phyloP scores from a whole-genome alignment of 1,140 invertebrate genomes.

The Drosophila leontia region DNA sequence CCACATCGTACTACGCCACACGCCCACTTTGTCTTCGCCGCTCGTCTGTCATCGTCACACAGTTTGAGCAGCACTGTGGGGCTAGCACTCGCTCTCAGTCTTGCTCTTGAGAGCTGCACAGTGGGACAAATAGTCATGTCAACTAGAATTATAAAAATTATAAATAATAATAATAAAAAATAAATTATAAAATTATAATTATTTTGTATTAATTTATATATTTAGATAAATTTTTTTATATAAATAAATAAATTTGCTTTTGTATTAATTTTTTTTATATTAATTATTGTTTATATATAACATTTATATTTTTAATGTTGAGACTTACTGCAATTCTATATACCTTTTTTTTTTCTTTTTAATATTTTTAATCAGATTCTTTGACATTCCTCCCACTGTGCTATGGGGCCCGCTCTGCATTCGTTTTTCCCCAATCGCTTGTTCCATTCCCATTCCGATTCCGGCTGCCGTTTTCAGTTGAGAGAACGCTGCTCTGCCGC shows the following conservation, averaged over 20 bases:
- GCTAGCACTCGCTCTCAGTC: slow-evolving; percentile 18
- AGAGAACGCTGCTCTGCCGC: slow-evolving; percentile 61
- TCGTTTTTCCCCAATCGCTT: slow-evolving; percentile 25
- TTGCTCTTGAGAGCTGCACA: slow-evolving; percentile 15
- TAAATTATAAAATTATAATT: no score
- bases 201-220: no score
- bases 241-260: no score
- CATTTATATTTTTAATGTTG: no score
- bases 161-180: no score
- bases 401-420: background rate
- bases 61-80: slow-evolving; percentile 50
- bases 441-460: slow-evolving; percentile 14
- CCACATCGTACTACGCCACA: slow-evolving; percentile 7
- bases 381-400: slow-evolving; percentile 5
- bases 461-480: slow-evolving; percentile 52
- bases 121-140: slow-evolving; percentile 2
- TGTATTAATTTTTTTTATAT: no score
- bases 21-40: slow-evolving; percentile 46
- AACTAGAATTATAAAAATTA: no score
- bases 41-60: slow-evolving; percentile 44
- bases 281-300: no score
- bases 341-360: background rate
- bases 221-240: no score
- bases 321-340: background rate
- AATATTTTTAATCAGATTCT: background rate